Percentiles rank a stretch among this genome's conserved stretches.
phyloP scores from a whole-genome alignment of 2,888 invertebrate genomes.

The Aphodius granarius region DNA sequence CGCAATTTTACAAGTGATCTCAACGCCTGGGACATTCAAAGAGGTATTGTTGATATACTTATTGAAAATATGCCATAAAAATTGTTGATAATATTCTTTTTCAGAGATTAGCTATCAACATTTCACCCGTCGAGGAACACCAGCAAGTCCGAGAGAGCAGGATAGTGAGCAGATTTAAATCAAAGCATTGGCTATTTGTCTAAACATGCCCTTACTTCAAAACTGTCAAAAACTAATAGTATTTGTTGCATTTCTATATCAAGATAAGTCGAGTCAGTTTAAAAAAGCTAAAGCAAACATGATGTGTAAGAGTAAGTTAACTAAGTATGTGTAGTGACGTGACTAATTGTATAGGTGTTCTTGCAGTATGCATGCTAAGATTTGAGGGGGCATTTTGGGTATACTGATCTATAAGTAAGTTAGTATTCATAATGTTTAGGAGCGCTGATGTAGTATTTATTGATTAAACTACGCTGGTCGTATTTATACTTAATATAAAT shows the following conservation, averaged over 20 bases:
- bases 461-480: constrained; percentile 37
- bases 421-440: neutral
- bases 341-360: neutral
- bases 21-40: constrained; percentile 67
- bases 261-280: neutral
- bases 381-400: neutral
- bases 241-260: constrained; percentile 16
- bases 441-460: constrained; percentile 6
- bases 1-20: constrained; percentile 63
- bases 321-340: neutral
- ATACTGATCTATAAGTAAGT: neutral
- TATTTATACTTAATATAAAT: constrained; percentile 18
- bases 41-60: constrained; percentile 56
- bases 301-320: constrained; percentile 5
- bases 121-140: constrained; percentile 68
- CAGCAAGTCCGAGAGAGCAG: constrained; percentile 64
- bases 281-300: neutral
- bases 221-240: constrained; percentile 8
- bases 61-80: neutral
- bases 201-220: constrained; percentile 48
- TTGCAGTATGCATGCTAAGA: neutral
- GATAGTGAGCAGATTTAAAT: constrained; percentile 63
- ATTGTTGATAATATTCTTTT: constrained; percentile 30
- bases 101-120: constrained; percentile 67
- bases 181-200: constrained; percentile 69